Percentiles rank a stretch among this genome's conserved stretches.
Evolutionary conservation across 2,113 vertebrate genomes (phyloP).

Genomic region (Chaetorhynchus papuensis): DNA sequence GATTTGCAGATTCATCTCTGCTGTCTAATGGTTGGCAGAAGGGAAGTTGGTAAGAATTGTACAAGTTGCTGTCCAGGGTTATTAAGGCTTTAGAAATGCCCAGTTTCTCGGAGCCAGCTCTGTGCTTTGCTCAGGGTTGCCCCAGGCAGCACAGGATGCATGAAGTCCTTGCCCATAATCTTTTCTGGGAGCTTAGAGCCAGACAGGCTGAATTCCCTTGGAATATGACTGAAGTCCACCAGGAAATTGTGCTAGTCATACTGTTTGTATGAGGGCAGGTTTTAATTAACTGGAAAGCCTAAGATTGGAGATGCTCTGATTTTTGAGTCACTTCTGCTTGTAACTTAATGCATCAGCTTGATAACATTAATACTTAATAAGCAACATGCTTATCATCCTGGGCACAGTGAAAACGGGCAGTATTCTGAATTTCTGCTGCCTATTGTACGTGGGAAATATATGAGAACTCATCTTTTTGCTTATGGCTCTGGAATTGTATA

Average conservation of each 20-base stretch:
- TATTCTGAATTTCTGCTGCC: constrained; percentile 21
- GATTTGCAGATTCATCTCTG: not conserved
- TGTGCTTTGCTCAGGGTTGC: not conserved
- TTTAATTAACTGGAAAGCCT: not conserved
- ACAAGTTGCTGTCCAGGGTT: not conserved
- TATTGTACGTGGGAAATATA: constrained; percentile 18
- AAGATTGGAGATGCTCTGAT: not conserved
- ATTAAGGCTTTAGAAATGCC: not conserved
- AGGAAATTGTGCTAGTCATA: not conserved
- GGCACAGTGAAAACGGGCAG: not conserved
- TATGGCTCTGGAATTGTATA: constrained; percentile 42
- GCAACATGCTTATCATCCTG: constrained; percentile 3
- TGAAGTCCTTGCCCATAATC: not conserved
- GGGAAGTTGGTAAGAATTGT: not conserved
- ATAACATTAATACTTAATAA: constrained; percentile 41
- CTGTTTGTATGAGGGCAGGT: not conserved
- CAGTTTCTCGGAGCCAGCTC: not conserved
- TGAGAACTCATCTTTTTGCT: constrained; percentile 40
- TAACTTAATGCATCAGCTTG: not conserved
- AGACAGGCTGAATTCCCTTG: not conserved
- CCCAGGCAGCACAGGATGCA: not conserved
- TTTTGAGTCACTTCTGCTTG: constrained; percentile 12
- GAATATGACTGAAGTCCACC: not conserved
- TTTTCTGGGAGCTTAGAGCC: not conserved
- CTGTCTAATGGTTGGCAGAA: not conserved